phyloP scores from a whole-genome alignment of 2,888 invertebrate genomes.

The Papilio protenor region DNA sequence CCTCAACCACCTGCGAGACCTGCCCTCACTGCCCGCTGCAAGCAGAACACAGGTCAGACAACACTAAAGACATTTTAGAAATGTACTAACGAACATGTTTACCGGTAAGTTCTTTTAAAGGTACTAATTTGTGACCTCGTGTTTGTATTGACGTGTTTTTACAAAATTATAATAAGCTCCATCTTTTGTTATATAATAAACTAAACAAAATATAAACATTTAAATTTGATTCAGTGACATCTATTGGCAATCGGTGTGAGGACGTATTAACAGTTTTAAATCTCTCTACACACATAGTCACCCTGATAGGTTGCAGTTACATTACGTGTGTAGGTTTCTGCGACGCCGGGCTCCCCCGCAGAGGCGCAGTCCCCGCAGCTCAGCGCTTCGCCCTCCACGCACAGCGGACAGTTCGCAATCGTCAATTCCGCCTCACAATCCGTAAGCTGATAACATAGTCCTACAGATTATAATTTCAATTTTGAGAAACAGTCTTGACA shows the following conservation, averaged over 20 bases:
- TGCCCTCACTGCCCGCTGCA: constrained; percentile 76
- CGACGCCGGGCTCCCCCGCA: constrained; percentile 54
- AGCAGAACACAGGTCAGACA: not conserved
- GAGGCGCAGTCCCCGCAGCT: constrained; percentile 55
- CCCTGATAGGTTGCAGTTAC: not conserved
- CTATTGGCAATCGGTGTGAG: no score
- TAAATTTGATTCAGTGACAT: no score
- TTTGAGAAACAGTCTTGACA: not conserved
- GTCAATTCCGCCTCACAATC: constrained; percentile 51
- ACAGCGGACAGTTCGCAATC: constrained; percentile 53
- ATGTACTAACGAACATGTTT: no score
- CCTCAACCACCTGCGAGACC: constrained; percentile 92
- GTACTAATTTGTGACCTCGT: no score
- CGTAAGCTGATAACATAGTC: constrained; percentile 47
- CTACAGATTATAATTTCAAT: not conserved
- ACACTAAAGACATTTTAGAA: not conserved
- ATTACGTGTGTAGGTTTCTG: constrained; percentile 44
- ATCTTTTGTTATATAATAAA: no score
- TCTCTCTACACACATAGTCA: not conserved
- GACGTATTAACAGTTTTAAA: no score
- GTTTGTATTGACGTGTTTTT: no score
- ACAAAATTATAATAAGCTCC: no score
- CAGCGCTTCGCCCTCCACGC: constrained; percentile 60
- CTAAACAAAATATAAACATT: no score
- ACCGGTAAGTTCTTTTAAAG: no score